Percentiles rank a stretch among this genome's conserved stretches.
Conservation (phyloP, 1,140 invertebrate genomes). For the Drosophila nigrodunni region DNA sequence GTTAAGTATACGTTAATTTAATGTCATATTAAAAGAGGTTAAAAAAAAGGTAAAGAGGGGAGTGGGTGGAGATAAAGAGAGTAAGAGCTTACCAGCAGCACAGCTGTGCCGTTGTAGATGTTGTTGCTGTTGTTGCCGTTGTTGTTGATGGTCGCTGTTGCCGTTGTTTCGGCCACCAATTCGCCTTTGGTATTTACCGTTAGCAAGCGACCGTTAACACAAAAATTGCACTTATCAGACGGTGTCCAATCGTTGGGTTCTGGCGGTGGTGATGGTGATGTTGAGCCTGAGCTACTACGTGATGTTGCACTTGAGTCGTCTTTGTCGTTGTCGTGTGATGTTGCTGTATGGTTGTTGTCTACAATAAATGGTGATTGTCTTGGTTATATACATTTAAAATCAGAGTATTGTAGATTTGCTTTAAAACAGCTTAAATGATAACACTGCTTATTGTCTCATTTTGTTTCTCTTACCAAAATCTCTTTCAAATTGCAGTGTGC, state of each 20-base stretch:
- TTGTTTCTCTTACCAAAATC: constrained; percentile 57
- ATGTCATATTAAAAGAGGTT: constrained; percentile 8
- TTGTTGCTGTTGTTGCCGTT: constrained; percentile 46
- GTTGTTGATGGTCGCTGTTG: constrained; percentile 23
- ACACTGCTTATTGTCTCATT: too few species aligned
- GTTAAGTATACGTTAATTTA: constrained; percentile 43
- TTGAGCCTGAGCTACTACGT: constrained; percentile 68
- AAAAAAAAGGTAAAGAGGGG: neutral
- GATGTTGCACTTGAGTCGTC: constrained; percentile 67
- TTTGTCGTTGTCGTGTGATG: constrained; percentile 74
- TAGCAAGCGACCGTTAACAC: constrained; percentile 91
- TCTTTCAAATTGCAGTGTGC: constrained; percentile 51
- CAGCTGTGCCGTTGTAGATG: constrained; percentile 42
- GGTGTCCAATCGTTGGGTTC: constrained; percentile 92
- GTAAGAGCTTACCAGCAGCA: constrained; percentile 36
- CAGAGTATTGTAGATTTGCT: too few species aligned
- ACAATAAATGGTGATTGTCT: neutral
- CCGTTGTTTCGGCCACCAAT: constrained; percentile 80
- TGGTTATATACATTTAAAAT: neutral
- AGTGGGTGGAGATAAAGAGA: too few species aligned
- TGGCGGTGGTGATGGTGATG: constrained; percentile 83
- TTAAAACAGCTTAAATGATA: too few species aligned
- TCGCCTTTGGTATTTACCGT: constrained; percentile 84
- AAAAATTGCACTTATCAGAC: constrained; percentile 94
- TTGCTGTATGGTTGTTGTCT: constrained; percentile 76